Base-by-base conservation (phyloP, 2,797 vertebrate genomes). In the Coregonus sp. region DNA sequence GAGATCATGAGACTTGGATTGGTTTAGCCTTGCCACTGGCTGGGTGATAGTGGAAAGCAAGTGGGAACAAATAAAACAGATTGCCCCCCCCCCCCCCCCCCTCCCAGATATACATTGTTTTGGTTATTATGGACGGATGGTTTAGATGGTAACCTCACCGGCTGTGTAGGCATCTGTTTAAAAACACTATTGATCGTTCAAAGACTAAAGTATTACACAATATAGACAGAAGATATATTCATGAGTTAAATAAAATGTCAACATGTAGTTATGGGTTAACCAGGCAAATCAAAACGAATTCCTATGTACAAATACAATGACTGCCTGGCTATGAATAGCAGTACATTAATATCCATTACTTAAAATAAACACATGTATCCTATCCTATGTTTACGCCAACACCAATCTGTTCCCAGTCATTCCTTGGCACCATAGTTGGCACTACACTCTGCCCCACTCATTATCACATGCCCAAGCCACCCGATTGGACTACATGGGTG, bases 131-230 rank as follows among this genome's bases (percentile, higher is more conserved):
- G 3, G 80, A 51, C 75, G 70, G 37, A 18, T 33, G 75, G 81
- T 75, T 85, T 85, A 84, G 83, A 88, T 84, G 84, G 84, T 73
- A 78, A 82, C 79, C 70, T 29, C 1, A 5, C 35, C 75, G 76
- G 14, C 4, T 14, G 68, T 52, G 65, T 4, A 35, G 59, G 75
- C 81, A 86, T 85, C 83, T 83, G 82, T 67, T 54, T 54, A 18
- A n/a, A 59, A 20, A 61, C 56, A 61, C 56, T 9, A 61, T 1
- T 1, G 6, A 20, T n/a, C 40, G 2, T 11, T 47, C 40, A 47
- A 3, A 2, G 40, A 47, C 9, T 47, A 12, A 47, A 47, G n/a
- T 59, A 20, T 9, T 9, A 59, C 11, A 59, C 5, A 18, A 59
- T 9, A n/a, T 18, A 16, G 5, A 56, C 14, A 56, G 16, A 56